A percentile compares a stretch with the other conserved stretches of the same genome.
phyloP scores from a whole-genome alignment of 2,888 invertebrate species.

The Pandemis corylana region DNA sequence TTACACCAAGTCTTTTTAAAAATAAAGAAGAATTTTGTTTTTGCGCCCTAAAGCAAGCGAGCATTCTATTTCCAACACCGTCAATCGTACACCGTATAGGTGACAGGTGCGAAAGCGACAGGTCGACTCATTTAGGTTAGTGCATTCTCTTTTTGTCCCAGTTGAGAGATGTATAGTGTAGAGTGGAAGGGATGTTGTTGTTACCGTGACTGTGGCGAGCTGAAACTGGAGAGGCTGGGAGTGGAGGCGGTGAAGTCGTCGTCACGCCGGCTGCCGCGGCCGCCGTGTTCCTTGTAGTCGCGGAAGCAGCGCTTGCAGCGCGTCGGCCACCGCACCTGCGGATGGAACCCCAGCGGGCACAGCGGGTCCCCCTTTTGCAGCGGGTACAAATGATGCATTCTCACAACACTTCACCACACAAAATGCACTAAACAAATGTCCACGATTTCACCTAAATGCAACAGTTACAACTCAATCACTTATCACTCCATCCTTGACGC shows the following conservation, averaged over 20 bases:
- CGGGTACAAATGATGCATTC: slow-evolving; percentile 91
- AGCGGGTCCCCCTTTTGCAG: slow-evolving; percentile 94
- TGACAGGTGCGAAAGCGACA: slow-evolving; percentile 27
- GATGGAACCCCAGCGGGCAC: slow-evolving; percentile 96
- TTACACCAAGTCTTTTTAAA: slow-evolving; percentile 9
- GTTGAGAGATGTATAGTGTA: background rate
- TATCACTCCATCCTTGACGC: slow-evolving; percentile 58
- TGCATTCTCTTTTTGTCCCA: slow-evolving; percentile 15
- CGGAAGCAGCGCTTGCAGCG: slow-evolving; percentile 97
- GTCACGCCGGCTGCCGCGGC: slow-evolving; percentile 88
- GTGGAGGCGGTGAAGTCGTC: slow-evolving; percentile 90
- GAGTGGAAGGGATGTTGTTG: too few relatives aligned
- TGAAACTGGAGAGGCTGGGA: slow-evolving; percentile 89
- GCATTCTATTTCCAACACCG: slow-evolving; percentile 32
- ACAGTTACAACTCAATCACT: slow-evolving; percentile 53
- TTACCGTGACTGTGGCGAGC: slow-evolving; percentile 85
- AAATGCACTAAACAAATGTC: slow-evolving; percentile 81
- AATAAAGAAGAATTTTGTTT: slow-evolving; percentile 13
- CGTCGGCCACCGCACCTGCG: slow-evolving; percentile 97
- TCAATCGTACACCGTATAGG: slow-evolving; percentile 24
- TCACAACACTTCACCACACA: slow-evolving; percentile 57
- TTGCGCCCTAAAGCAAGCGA: slow-evolving; percentile 23
- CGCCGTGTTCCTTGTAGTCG: slow-evolving; percentile 96
- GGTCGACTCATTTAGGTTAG: slow-evolving; percentile 9
- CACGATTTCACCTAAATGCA: slow-evolving; percentile 75